Conservation (phyloP, 2,888 invertebrate genomes). For the Patella pellucida region DNA sequence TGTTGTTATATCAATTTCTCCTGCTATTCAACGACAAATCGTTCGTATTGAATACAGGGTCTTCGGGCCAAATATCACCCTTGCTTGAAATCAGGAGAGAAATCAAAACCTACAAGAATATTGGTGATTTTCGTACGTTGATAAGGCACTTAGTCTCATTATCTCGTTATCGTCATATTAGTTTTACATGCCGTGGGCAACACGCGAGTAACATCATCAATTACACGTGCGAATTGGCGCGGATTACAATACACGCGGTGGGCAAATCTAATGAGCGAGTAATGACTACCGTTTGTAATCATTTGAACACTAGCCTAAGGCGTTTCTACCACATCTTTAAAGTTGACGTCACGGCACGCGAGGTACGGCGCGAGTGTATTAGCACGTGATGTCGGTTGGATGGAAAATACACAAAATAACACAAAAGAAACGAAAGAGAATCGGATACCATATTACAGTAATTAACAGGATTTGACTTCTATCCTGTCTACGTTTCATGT, state of each 20-base stretch:
- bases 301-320: slow-evolving; percentile 23
- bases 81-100: not conserved
- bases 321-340: slow-evolving; percentile 15
- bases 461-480: no score
- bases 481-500: no score
- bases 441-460: not conserved
- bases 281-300: slow-evolving; percentile 29
- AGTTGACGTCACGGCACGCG: slow-evolving; percentile 23
- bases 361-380: not conserved
- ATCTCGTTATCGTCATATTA: slow-evolving; percentile 25
- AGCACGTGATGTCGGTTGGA: slow-evolving; percentile 8
- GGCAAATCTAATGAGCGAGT: slow-evolving; percentile 23
- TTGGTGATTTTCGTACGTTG: slow-evolving; percentile 22
- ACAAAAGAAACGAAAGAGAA: not conserved
- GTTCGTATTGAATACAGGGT: not conserved
- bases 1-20: slow-evolving; percentile 9
- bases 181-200: slow-evolving; percentile 21
- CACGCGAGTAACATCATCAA: slow-evolving; percentile 22
- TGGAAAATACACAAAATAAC: slow-evolving; percentile 3
- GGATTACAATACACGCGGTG: slow-evolving; percentile 27
- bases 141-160: slow-evolving; percentile 24
- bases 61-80: not conserved
- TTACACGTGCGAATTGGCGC: slow-evolving; percentile 26
- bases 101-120: slow-evolving; percentile 24
- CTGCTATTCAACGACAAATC: not conserved